These are phyloP conservation scores for Pyrochroa serraticornis DNA, from an alignment of 2,888 invertebrate genomes.

Conservation along the genomic window DNA sequence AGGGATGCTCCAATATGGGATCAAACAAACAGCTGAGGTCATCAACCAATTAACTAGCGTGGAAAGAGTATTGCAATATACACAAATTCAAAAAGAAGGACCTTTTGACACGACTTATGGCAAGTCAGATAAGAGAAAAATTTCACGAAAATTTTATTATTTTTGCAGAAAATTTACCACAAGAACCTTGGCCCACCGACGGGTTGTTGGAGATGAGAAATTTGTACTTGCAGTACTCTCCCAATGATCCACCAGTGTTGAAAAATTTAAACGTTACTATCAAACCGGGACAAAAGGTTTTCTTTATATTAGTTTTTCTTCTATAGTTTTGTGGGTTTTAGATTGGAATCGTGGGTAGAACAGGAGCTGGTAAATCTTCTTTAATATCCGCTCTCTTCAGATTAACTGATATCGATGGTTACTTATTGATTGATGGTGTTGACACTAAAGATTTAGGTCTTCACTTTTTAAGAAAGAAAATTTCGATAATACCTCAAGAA, in stretches of 20 bases:
- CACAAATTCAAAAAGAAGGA: conserved; percentile 71
- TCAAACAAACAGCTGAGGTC: conserved; percentile 76
- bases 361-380: conserved; percentile 63
- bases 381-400: conserved; percentile 63
- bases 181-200: conserved; percentile 61
- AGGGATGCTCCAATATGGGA: conserved; percentile 79
- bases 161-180: conserved; percentile 7
- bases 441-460: conserved; percentile 56
- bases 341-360: conserved; percentile 63
- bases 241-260: conserved; percentile 70
- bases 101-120: conserved; percentile 10
- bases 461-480: conserved; percentile 60
- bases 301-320: background rate
- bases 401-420: conserved; percentile 60
- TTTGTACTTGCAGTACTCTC: conserved; percentile 68
- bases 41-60: conserved; percentile 76
- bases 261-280: conserved; percentile 68
- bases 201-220: conserved; percentile 66
- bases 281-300: conserved; percentile 69
- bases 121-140: background rate
- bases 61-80: conserved; percentile 79
- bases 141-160: background rate
- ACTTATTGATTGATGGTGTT: conserved; percentile 61
- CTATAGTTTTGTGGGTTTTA: conserved; percentile 17
- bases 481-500: conserved; percentile 69